Evolutionary conservation across 2,888 invertebrate species (phyloP), one percentile per base, ranked within the genome.

Genomic region (Boloria euphrosyne): DNA sequence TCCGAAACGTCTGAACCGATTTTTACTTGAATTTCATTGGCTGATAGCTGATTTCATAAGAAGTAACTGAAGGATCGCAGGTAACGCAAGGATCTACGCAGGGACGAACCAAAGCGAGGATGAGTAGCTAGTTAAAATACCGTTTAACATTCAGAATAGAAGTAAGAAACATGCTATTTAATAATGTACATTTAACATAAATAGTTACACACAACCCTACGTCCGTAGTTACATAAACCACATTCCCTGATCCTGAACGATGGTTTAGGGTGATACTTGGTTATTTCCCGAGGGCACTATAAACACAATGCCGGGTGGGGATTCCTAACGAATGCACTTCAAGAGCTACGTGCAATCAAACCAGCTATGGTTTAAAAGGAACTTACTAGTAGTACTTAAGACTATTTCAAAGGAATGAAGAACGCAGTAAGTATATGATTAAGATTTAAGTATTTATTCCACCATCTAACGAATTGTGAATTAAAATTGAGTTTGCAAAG

Each of bases 221-320:
- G 5, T 58, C 59, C 17, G n/a, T 18, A n/a, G 54, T 55, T 55
- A 62, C 54, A 31, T 52, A 67, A 64, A 60, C 31, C 51, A 46
- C 64, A 58, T 53, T 65, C 59, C 46, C 49, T 64, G 63, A 64
- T 64, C 55, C 58, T 62, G 57, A 67, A 62, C 63, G 63, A 63
- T 55, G 16, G 66, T 66, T 61, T 65, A 62, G 70, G 70, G 70
- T 62, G 67, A 60, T 70, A 68, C 71, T 70, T 69, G 70, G 62
- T 73, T 82, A 86, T 85, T 86, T 86, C 85, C 85, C 85, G 73
- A 70, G 80, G 81, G 85, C 65, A 59, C 76, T 60, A 79, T 86
- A 81, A 79, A 50, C 59, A 82, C 76, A 79, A 79, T 64, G 75
- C 76, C 75, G 73, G 73, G 55, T 64, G 51, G 62, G 61, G 66